Base-by-base conservation (phyloP, 2,797 vertebrate species). In the Gila robusta region DNA sequence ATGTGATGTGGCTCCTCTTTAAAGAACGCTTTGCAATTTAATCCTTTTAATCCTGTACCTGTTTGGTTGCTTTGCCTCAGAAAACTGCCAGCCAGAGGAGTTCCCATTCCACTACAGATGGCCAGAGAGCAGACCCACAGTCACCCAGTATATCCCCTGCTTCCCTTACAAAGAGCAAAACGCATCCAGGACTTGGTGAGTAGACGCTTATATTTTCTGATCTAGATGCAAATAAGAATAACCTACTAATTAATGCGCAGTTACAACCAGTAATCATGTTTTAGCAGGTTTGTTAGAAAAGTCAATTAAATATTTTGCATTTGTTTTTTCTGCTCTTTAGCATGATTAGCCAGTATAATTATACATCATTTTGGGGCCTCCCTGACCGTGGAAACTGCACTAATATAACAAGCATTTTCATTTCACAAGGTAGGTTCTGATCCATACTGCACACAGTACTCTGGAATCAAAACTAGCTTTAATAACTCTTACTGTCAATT, bases 161-260 rank as follows among this genome's bases (percentile, higher is more conserved):
- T 95, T 95, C 19, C 96, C 94, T 70, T 97, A 96, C 90, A 94
- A 95, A 73, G 94, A 95, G 54, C 94, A 95, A 87, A 96, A 84
- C 41, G 94, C 96, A 47, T 95, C 95, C 77, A 95, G 98, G 88
- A 97, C 90, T 71, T 99, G 98, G 98, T 99, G 93, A 94, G 93
- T 87, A 69, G 12, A 73, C 4, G 23, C 23, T 7, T 17, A 81
- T 44, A 37, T 1, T 14, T 12, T 26, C 1, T 73, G 1, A 54
- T 72, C 3, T 59, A 23, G 5, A 56, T 59, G 14, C 16, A 76
- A 37, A 49, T 76, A 0, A 5, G 21, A 66, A 66, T 83, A 10
- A 35, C 35, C 41, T 49, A 37, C 39, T 49, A 64, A 49, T 19
- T 83, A 2, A 54, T 14, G 32, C 44, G n/a, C 47, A 49, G 17